Evolutionary conservation across 2,888 invertebrate genomes (phyloP), one percentile per base, ranked within the genome.

Genomic region (Agonopterix alstromeriana): DNA sequence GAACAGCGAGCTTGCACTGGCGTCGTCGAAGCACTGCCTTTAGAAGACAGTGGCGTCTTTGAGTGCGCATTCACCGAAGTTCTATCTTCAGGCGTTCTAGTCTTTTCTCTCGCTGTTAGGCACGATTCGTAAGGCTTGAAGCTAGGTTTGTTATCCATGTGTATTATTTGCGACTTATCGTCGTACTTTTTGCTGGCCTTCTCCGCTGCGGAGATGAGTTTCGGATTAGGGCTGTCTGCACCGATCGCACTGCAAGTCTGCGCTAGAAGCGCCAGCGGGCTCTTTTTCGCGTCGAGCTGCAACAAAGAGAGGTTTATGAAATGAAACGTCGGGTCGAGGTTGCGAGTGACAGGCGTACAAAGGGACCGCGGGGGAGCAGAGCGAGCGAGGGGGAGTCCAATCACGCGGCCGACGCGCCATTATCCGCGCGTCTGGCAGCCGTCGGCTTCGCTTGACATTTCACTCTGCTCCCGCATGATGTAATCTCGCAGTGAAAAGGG

Each of bases 221-320:
- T 94, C 48, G 94, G 92, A 75, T 93, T 93, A 47, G 96, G 94
- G 27, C 94, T 91, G 82, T 98, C 98, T 4, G 95, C 94, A 56
- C 98, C 98, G 71, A 98, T 98, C 73, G 97, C 98, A 80, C 97
- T 98, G 90, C 98, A 98, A 48, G 98, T 98, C 83, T 98, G 98
- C 47, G 98, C 98, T 67, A 98, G 90, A 54, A 98, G 90, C 45
- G 98, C 98, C 81, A 98, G 89, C 11, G 98, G 98, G 89, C 97
- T 98, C 90, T 98, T 98, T 91, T 98, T 98, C 58, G 97, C 97
- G 89, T 98, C 98, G 92, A 98, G 91, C 98, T 98, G 94, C 60
- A 94, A 94, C 81, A 87, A 90, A 79, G 89, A 79, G 72, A 82
- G 56, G 76, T 84, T 80, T 81, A 85, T 82, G 81, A 82, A 86